phyloP scores from a whole-genome alignment of 2,888 invertebrate species.

The Nasonovia ribisnigri region DNA sequence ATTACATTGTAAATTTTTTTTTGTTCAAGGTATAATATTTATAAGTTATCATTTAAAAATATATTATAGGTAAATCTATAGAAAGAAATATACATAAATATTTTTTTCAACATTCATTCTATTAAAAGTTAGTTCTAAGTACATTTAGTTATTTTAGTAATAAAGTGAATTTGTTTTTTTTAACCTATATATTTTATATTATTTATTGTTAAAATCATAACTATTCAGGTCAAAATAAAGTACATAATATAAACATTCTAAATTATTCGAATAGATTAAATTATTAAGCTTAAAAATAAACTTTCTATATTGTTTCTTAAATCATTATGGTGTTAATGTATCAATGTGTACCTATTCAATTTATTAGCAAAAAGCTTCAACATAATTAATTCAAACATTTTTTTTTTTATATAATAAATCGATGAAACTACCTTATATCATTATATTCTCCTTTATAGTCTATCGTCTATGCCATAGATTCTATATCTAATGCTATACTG shows the following conservation, averaged over 20 bases:
- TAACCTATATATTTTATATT: background rate
- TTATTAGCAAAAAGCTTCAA: background rate
- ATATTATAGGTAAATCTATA: too few species aligned
- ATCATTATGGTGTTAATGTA: background rate
- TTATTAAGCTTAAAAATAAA: background rate
- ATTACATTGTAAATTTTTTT: background rate
- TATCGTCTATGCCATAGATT: too few species aligned
- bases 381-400: constrained; percentile 12
- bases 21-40: background rate
- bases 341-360: background rate
- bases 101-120: background rate
- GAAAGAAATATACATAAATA: background rate
- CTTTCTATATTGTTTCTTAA: background rate
- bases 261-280: background rate
- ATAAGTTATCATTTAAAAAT: background rate
- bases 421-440: background rate
- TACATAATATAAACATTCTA: background rate
- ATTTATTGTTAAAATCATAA: background rate
- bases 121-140: background rate
- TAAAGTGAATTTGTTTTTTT: background rate
- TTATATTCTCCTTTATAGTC: background rate
- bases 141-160: background rate
- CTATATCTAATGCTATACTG: too few species aligned
- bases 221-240: background rate
- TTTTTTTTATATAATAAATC: background rate